Base-by-base conservation (phyloP, 2,113 vertebrate genomes). In the Leucoraja erinaceus region DNA sequence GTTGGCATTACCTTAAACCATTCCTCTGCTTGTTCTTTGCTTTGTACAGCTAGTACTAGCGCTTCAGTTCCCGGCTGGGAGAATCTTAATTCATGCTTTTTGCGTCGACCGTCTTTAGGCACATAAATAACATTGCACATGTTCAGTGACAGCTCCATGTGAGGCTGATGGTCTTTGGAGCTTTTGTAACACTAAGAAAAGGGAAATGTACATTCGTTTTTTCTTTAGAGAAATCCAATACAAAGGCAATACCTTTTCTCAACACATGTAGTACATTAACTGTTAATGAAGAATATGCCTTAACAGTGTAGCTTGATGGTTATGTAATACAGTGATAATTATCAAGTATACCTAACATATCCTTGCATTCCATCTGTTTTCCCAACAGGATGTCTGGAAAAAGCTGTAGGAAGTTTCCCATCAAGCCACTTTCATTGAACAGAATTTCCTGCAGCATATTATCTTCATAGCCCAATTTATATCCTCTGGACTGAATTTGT, bases 61-160 rank as follows among this genome's bases (percentile, higher is more conserved):
- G 97, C 96, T 94, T 99, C 98, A 0, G 98, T 96, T 2, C 97
- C 97, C 0, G 97, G 98, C 94, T 98, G 95, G 0, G 98, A 98
- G 95, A 99, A 99, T 14, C 98, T 97, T 93, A 99, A 94, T 95
- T 99, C 98, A 0, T 99, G 98, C 93, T 99, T 98, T 95, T 99
- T 99, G 93, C 97, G 97, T 12, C 98, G 97, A 93, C 98, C 97
- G 0, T 99, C 99, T 95, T 99, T 99, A 63, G 98, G 97, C 91
- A 99, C 95, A 0, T 99, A 99, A 94, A 97, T 96, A 94, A 99
- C 98, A 0, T 94, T 98, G 94, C 98, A 99, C 90, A 95, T 94
- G n/a, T 95, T 95, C 93, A 99, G 95, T 0, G 97, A 95, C 93
- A 99, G 96, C 93, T 98, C 98, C 75, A 98, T 93, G 4, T 98